Evolutionary conservation across 1,140 invertebrate genomes (phyloP).

Genomic region (Caenorhabditis inopinata): DNA sequence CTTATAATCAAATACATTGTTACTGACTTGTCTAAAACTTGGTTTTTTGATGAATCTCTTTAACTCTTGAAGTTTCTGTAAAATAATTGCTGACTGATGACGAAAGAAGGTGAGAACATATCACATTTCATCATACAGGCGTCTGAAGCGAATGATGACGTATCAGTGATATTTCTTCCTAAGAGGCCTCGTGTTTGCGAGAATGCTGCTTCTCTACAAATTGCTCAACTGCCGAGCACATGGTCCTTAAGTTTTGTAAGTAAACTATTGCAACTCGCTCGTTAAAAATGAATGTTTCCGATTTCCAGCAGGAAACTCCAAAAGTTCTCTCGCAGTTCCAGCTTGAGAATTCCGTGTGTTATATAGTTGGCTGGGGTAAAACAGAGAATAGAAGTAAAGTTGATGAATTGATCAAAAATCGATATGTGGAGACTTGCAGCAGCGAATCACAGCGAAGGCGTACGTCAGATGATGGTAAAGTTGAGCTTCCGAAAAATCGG

Average conservation of each 20-base stretch:
- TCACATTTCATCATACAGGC: too few relatives aligned
- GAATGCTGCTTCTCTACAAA: background rate
- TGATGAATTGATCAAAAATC: background rate
- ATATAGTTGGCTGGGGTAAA: background rate
- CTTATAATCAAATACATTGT: too few relatives aligned
- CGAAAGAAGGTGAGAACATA: too few relatives aligned
- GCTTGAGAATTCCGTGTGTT: background rate
- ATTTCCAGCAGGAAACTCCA: background rate
- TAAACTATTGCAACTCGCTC: background rate
- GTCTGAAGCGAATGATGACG: slow-evolving; percentile 11
- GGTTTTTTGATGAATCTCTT: too few relatives aligned
- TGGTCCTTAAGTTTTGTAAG: background rate
- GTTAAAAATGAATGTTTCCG: too few relatives aligned
- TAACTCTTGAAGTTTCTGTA: too few relatives aligned
- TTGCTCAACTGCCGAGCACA: background rate
- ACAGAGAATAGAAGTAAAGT: background rate
- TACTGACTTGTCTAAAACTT: too few relatives aligned
- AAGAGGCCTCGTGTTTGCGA: background rate
- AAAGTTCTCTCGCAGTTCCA: background rate
- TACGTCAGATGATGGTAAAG: background rate
- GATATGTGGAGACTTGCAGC: background rate
- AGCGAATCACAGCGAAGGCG: background rate
- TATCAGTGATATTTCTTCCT: background rate
- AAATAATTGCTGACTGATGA: too few relatives aligned
- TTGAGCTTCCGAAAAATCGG: background rate